Base-by-base conservation (phyloP, 2,888 invertebrate species). In the Cryptocephalus moraei region DNA sequence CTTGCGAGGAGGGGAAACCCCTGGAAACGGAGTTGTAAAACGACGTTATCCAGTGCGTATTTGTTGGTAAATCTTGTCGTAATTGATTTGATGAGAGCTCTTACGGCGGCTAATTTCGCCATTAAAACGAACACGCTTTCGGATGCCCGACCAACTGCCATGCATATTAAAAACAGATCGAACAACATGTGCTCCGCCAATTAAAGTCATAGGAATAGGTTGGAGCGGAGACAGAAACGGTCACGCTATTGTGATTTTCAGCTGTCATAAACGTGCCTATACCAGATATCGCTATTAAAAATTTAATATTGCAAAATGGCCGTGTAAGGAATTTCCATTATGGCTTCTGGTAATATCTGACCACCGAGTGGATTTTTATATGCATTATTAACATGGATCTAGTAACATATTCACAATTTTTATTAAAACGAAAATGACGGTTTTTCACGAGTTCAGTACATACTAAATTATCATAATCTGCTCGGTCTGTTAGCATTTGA, bases 61-160 rank as follows among this genome's bases (percentile, higher is more conserved):
- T 59, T 43, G 39, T 36, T 61, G 62, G 54, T 62, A 61, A 65
- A 63, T 66, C 62, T 62, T 63, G 61, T 50, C 56, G 59, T 63
- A 65, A 64, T 61, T 63, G 65, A 62, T 61, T 59, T 56, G 61
- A 61, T 59, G 60, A 59, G 53, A 53, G 59, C 58, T 55, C 58
- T 60, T 57, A 62, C 58, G 56, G 52, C 44, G 50, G 55, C 58
- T 62, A 62, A 65, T 65, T 22, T 62, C 55, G 57, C 57, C 56
- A 63, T 61, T 62, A 62, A 62, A 62, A 60, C 56, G 56, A 59
- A 56, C 56, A 54, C 53, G 52, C 51, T 22, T 22, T 22, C 36
- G 11, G 36, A 36, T 11, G 36, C 36, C 12, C 36, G 11, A 36
- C 36, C 12, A 36, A 12, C 36, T 36, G 48, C 44, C 34, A 49